Evolutionary conservation across 2,888 invertebrate species (phyloP), one percentile per base, ranked within the genome.

Genomic region (Emmelina monodactyla): DNA sequence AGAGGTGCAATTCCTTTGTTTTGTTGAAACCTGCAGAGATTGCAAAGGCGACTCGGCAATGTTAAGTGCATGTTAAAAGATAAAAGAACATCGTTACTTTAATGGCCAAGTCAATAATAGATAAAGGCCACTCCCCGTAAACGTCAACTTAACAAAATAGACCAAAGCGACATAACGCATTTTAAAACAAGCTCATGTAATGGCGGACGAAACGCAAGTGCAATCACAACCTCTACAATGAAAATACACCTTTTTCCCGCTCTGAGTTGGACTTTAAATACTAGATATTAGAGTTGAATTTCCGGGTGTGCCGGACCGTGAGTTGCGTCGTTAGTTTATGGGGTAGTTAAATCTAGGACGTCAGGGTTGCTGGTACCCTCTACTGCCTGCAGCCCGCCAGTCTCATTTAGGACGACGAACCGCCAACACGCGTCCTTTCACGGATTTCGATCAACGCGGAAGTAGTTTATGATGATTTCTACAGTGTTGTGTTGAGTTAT

Each of bases 401-500:
- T n/a, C n/a, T n/a, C n/a, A n/a, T n/a, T 25, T 25, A 10, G 25
- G 3, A n/a, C n/a, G n/a, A n/a, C n/a, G n/a, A n/a, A n/a, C n/a
- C n/a, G n/a, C n/a, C n/a, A 9, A 3, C n/a, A 25, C 25, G 25
- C 11, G 25, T 25, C n/a, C n/a, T 10, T 10, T 3, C n/a, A n/a
- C n/a, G 6, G 25, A 11, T 25, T 11, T 3, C 25, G 4, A 7
- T 9, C 5, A 3, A 25, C 25, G 25, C 25, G 25, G 25, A 25
- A 25, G 25, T 25, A 33, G 39, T 40, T 35, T 45, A 46, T 44
- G 50, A 53, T 55, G 55, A 47, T 50, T 31, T 48, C n/a, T 48
- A 46, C 48, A 49, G 43, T 51, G 44, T 47, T n/a, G 25, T 25
- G 43, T 53, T 42, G 43, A 46, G 52, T 55, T 46, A 73, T 75